Conservation (phyloP, 2,797 vertebrate genomes). For the Arctocebus calabarensis region DNA sequence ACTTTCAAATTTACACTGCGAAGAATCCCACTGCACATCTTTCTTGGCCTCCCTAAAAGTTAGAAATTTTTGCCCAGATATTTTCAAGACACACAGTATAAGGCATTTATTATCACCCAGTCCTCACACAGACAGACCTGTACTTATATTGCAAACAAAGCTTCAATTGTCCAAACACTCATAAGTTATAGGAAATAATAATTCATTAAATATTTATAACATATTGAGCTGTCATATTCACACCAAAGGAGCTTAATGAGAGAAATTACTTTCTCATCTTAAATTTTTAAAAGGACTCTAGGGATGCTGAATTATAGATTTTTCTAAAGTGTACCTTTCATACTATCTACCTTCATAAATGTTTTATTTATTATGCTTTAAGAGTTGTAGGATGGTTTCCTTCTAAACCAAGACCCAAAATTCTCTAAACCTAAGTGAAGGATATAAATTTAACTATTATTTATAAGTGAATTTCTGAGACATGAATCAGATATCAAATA, state of each 20-base stretch:
- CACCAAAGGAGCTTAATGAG: constrained; percentile 57
- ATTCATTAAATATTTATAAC: constrained; percentile 64
- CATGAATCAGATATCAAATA: not conserved
- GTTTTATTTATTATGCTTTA: constrained; percentile 47
- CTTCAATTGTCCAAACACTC: constrained; percentile 28
- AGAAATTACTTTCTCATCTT: constrained; percentile 65
- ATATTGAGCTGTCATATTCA: not conserved
- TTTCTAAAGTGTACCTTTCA: constrained; percentile 19
- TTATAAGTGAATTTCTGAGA: not conserved
- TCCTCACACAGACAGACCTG: not conserved
- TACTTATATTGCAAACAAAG: not conserved
- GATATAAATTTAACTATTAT: not conserved
- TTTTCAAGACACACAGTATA: not conserved
- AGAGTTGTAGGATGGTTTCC: not conserved
- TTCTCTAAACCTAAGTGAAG: constrained; percentile 30
- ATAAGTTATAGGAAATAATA: constrained; percentile 59
- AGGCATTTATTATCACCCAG: not conserved
- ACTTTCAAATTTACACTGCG: not conserved
- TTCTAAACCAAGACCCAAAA: not conserved
- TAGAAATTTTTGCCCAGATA: not conserved
- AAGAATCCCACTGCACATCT: not conserved
- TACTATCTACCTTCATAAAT: constrained; percentile 15
- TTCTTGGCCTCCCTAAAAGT: constrained; percentile 15
- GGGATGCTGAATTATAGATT: constrained; percentile 10
- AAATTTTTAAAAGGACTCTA: constrained; percentile 56